phyloP scores from a whole-genome alignment of 1,140 invertebrate genomes.

The Teleopsis dalmanni region DNA sequence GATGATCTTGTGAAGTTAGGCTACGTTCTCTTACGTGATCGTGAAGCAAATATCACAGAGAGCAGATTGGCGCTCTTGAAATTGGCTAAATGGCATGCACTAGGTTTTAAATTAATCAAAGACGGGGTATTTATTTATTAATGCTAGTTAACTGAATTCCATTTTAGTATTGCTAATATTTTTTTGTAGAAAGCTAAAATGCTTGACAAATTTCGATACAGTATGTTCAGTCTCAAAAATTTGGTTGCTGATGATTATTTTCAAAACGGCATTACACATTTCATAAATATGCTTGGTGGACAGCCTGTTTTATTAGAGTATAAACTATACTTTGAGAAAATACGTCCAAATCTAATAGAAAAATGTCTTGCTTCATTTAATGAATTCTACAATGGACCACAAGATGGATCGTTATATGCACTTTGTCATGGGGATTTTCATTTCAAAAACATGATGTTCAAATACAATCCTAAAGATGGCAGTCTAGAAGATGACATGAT shows the following conservation, averaged over 20 bases:
- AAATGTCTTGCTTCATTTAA: neutral
- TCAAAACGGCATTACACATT: neutral
- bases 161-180: conserved; percentile 1
- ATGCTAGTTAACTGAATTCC: neutral
- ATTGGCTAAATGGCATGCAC: conserved; percentile 32
- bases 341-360: neutral
- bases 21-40: conserved; percentile 19
- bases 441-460: conserved; percentile 20
- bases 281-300: neutral
- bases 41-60: conserved; percentile 15
- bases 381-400: neutral
- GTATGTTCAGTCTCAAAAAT: neutral
- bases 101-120: conserved; percentile 19
- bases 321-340: neutral
- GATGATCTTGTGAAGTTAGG: conserved; percentile 24
- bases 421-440: conserved; percentile 19
- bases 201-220: conserved; percentile 4
- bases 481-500: conserved; percentile 12
- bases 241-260: neutral
- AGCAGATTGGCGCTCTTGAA: conserved; percentile 14
- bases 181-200: neutral
- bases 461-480: neutral
- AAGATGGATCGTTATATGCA: conserved; percentile 4
- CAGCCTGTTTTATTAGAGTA: neutral
- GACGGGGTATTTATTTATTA: too few relatives aligned